Percentiles rank a stretch among this genome's conserved stretches.
These are phyloP conservation scores for Anguilla japonica DNA, from an alignment of 2,113 vertebrate genomes.

Conservation along the genomic window DNA sequence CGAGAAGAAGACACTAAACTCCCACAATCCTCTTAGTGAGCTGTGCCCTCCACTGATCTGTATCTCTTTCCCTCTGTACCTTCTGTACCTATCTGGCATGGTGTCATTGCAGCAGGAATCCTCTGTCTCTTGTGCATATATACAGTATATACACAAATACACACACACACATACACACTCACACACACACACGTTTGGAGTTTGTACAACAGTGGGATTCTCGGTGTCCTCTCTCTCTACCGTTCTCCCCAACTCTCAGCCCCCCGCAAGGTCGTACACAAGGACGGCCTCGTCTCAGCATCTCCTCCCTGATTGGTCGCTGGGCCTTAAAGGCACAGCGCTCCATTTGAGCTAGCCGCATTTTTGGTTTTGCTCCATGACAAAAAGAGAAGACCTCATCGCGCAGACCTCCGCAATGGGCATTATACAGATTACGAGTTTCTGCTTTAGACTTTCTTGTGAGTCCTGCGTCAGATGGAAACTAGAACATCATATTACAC, in stretches of 20 bases:
- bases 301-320: constrained; percentile 65
- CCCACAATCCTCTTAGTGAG: constrained; percentile 63
- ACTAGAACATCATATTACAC: neutral
- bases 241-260: constrained; percentile 43
- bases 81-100: constrained; percentile 12
- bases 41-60: constrained; percentile 50
- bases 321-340: constrained; percentile 69
- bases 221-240: neutral
- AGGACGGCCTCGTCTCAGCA: constrained; percentile 66
- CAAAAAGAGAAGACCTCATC: neutral
- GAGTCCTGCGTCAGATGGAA: neutral
- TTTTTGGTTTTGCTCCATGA: neutral
- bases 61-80: constrained; percentile 30
- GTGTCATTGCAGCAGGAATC: constrained; percentile 13
- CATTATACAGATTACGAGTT: neutral
- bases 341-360: constrained; percentile 16
- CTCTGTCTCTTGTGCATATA: neutral
- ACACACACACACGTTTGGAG: neutral
- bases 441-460: neutral
- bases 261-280: constrained; percentile 72
- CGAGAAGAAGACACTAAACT: constrained; percentile 51
- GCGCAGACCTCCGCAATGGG: neutral
- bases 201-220: neutral
- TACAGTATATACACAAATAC: neutral
- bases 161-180: too few species aligned